These are phyloP conservation scores for Epinotia ramella DNA, from an alignment of 2,888 invertebrate genomes.

Conservation along the genomic window DNA sequence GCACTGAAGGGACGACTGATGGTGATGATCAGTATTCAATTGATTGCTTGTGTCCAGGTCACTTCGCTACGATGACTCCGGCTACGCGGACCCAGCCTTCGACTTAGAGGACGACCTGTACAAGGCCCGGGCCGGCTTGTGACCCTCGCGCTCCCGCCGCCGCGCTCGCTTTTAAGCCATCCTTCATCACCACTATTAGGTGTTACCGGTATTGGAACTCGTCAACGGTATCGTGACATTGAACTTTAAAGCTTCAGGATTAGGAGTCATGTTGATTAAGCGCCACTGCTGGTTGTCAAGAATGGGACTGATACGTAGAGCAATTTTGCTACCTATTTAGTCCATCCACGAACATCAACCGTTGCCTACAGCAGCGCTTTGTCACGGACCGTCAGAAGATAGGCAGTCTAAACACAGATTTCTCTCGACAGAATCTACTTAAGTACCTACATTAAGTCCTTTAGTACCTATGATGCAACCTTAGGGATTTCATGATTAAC, in stretches of 20 bases:
- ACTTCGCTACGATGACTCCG: slow-evolving; percentile 89
- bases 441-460: no score
- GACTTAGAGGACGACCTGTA: slow-evolving; percentile 89
- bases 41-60: slow-evolving; percentile 68
- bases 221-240: background rate
- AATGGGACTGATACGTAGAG: no score
- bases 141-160: slow-evolving; percentile 74
- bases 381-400: no score
- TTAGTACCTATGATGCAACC: no score
- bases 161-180: slow-evolving; percentile 73
- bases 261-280: no score
- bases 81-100: slow-evolving; percentile 89
- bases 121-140: slow-evolving; percentile 86
- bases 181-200: background rate
- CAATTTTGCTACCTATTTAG: no score
- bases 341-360: no score
- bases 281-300: no score
- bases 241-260: background rate
- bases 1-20: no score
- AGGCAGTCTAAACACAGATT: no score
- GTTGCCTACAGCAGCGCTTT: no score
- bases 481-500: background rate
- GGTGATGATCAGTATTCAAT: background rate
- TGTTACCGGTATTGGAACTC: background rate
- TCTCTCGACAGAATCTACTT: no score